Conservation (phyloP, 2,113 vertebrate genomes). For the Arothron firmamentum region DNA sequence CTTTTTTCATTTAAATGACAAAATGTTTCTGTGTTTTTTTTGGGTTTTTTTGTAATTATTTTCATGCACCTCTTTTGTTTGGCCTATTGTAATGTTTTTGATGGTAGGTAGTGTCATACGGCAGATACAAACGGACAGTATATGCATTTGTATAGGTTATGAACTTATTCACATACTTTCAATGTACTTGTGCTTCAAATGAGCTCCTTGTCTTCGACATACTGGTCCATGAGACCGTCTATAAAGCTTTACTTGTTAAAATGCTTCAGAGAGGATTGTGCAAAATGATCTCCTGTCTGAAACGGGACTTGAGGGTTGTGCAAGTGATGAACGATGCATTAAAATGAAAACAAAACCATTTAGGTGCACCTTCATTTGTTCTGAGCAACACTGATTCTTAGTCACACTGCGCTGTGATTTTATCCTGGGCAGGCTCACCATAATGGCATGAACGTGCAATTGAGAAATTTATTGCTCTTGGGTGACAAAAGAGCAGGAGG, state of each 20-base stretch:
- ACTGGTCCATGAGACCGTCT: conserved; percentile 15
- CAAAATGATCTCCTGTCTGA: conserved; percentile 23
- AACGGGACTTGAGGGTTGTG: conserved; percentile 42
- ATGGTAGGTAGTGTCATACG: conserved; percentile 18
- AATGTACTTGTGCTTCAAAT: conserved; percentile 40
- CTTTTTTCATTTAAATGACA: conserved; percentile 42
- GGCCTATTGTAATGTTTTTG: conserved; percentile 8
- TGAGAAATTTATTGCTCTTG: conserved; percentile 8
- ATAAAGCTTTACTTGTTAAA: conserved; percentile 52
- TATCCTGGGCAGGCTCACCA: conserved; percentile 6
- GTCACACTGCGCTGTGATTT: conserved; percentile 3
- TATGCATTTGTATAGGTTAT: conserved; percentile 32
- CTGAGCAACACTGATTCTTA: background rate
- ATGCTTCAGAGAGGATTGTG: conserved; percentile 32
- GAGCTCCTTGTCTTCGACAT: conserved; percentile 14
- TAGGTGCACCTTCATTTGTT: conserved; percentile 24
- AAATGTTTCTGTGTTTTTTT: conserved; percentile 34
- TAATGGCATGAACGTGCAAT: conserved; percentile 1
- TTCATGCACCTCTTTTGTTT: conserved; percentile 28
- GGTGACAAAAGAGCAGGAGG: background rate
- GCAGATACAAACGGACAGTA: conserved; percentile 10
- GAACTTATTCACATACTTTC: conserved; percentile 25
- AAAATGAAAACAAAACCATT: conserved; percentile 50
- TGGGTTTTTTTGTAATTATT: conserved; percentile 26
- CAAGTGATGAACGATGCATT: conserved; percentile 58